Percentiles rank a stretch among this genome's conserved stretches.
Evolutionary conservation across 2,113 vertebrate genomes (phyloP).

Genomic region (Pomatostomus ruficeps): DNA sequence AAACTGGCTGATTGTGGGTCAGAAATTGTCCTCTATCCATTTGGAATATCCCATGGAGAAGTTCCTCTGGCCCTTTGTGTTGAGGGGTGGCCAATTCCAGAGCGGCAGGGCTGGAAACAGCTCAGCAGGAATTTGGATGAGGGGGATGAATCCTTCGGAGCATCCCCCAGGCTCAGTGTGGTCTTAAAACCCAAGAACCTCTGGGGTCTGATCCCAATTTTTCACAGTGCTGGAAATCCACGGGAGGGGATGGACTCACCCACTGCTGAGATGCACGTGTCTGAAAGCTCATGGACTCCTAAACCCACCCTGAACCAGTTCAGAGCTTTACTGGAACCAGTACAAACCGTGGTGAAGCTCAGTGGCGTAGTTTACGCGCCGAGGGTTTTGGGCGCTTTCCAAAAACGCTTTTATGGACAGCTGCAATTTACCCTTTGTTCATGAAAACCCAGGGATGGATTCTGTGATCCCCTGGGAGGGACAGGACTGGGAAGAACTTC

Average conservation of each 20-base stretch:
- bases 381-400: neutral
- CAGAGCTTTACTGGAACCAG: neutral
- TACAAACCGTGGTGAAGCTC: neutral
- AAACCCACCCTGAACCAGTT: neutral
- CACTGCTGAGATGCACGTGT: rapidly evolving
- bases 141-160: rapidly evolving
- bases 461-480: neutral
- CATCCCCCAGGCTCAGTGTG: neutral
- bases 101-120: neutral
- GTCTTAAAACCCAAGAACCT: neutral
- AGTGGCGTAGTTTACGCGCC: neutral
- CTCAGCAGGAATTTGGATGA: neutral
- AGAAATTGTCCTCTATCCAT: neutral
- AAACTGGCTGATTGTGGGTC: neutral
- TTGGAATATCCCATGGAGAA: neutral
- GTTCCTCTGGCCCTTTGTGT: neutral
- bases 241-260: neutral
- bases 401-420: neutral
- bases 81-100: neutral
- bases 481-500: neutral
- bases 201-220: neutral
- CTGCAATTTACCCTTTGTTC: neutral
- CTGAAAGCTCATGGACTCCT: neutral
- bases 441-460: neutral
- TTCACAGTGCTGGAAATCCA: rapidly evolving